phyloP scores from a whole-genome alignment of 2,797 vertebrate genomes.

The Paramormyrops hopkinsi region DNA sequence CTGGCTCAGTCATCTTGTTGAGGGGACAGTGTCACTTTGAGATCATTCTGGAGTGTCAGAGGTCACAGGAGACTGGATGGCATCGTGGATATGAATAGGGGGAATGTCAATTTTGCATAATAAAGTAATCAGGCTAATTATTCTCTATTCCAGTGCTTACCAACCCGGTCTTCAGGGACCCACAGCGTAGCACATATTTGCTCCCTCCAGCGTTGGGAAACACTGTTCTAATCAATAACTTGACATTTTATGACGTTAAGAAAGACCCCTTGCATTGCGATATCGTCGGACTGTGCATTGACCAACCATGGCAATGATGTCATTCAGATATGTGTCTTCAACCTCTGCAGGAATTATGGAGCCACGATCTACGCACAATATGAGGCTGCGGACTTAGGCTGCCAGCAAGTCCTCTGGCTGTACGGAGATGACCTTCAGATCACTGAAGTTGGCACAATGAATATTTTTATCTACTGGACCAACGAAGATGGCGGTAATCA shows the following conservation, averaged over 20 bases:
- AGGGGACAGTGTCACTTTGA: neutral
- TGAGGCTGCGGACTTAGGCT: constrained; percentile 67
- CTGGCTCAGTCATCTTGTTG: too few relatives aligned
- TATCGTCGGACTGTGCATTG: neutral
- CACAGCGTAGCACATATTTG: neutral
- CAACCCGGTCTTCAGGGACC: neutral
- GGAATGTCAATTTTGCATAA: neutral
- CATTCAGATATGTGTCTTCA: neutral
- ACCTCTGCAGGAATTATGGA: constrained; percentile 75
- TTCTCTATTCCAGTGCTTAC: neutral
- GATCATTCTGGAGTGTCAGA: neutral
- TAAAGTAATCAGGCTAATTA: neutral
- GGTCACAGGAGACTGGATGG: neutral
- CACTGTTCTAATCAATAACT: neutral
- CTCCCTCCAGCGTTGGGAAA: neutral
- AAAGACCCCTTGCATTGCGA: neutral
- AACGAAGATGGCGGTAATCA: constrained; percentile 80
- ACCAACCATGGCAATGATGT: neutral
- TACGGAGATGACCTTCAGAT: constrained; percentile 81
- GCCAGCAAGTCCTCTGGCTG: constrained; percentile 87
- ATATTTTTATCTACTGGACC: constrained; percentile 83
- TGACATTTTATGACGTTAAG: neutral
- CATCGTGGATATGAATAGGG: neutral
- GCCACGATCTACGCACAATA: constrained; percentile 68
- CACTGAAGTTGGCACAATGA: constrained; percentile 89